Evolutionary conservation across 2,113 vertebrate species (phyloP), one percentile per base, ranked within the genome.

Genomic region (Otis tarda): DNA sequence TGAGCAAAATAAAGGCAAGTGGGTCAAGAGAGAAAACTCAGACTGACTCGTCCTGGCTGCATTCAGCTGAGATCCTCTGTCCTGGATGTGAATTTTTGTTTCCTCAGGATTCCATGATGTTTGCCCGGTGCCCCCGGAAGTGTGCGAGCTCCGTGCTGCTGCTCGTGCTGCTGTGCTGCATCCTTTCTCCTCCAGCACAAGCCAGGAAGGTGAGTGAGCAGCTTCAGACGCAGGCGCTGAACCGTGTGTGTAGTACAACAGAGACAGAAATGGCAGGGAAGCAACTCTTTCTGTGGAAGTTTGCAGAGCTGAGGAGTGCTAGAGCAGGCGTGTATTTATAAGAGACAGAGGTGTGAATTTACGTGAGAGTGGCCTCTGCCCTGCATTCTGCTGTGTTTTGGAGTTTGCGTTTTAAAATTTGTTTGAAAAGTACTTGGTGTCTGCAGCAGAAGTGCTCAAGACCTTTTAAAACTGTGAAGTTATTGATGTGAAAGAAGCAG

Each of bases 201-300:
- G 95, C 96, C 78, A 95, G 96, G 94, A 98, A 98, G 98, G 98
- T 98, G 94, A 95, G 97, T 49, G 50, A 56, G 20, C 15, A 14
- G 55, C 25, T 25, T 31, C 14, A 6, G 53, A 8, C 30, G 19
- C 10, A 14, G 19, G 49, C 50, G 9, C 24, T 2, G 7, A 63
- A 9, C 53, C 0, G 0, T 31, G 39, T 4, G 21, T n/a, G 24
- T 39, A 14, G 39, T 14, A 28, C 60, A 61, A 57, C 41, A 33
- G 75, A 41, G 71, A 55, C 23, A 43, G 24, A n/a, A 45, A 10
- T 3, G 22, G 13, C 31, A 69, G 55, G 50, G 68, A 64, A 57
- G 45, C 49, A 37, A 3, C 35, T 31, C 59, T 47, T 53, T 33
- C 25, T n/a, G 50, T 16, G 18, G 39, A 21, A 11, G 12, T 27